Evolutionary conservation across 1,140 invertebrate species (phyloP).

Genomic region (Pseudomyrmex dendroicus): DNA sequence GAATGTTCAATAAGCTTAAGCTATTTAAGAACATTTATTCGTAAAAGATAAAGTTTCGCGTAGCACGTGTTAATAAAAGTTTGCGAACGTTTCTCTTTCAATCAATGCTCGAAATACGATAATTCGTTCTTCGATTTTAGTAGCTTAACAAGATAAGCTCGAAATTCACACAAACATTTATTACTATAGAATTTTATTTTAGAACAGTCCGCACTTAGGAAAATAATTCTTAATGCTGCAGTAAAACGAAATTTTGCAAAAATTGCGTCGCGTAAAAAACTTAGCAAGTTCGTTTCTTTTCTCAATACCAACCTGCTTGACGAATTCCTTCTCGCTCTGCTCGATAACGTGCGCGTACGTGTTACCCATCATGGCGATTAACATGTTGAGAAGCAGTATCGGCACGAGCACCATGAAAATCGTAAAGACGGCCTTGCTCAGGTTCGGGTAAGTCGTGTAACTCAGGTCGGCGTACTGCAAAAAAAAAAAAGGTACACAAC

Average conservation of each 20-base stretch:
- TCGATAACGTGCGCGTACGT: conserved; percentile 99
- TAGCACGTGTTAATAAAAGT: background rate
- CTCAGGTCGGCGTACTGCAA: conserved; percentile 95
- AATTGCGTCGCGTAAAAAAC: background rate
- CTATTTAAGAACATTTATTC: background rate
- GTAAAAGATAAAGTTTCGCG: too few relatives aligned
- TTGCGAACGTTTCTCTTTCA: too few relatives aligned
- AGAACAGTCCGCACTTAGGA: background rate
- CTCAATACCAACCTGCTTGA: conserved; percentile 93
- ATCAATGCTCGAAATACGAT: too few relatives aligned
- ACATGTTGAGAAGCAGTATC: conserved; percentile 98
- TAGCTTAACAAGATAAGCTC: background rate
- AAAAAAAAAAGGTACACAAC: conserved; percentile 16
- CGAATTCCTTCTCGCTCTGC: conserved; percentile 99
- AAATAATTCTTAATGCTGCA: background rate
- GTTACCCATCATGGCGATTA: conserved; percentile 99
- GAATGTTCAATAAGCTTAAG: background rate
- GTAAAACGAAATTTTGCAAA: background rate
- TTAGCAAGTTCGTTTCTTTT: background rate
- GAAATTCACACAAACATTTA: background rate
- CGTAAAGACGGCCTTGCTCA: conserved; percentile 97
- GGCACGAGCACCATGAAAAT: conserved; percentile 99
- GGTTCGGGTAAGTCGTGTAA: conserved; percentile 94
- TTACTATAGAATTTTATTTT: background rate
- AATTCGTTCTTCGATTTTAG: background rate